These are phyloP conservation scores for Bradypus variegatus DNA, from an alignment of 2,797 vertebrate genomes.

Conservation along the genomic window DNA sequence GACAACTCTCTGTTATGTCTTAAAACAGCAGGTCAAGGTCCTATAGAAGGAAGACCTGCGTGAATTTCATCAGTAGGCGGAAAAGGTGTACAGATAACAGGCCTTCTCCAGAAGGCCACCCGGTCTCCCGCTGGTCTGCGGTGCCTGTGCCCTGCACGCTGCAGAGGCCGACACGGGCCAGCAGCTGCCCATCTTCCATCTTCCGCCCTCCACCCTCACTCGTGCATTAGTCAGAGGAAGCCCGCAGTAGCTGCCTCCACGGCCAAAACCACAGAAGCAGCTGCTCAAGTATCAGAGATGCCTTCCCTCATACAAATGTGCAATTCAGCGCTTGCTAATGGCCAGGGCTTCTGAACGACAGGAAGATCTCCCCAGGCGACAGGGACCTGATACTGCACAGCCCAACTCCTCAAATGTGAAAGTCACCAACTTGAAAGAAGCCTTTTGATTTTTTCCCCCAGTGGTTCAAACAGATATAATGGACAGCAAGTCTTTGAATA, in stretches of 20 bases:
- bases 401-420: slow-evolving; percentile 25
- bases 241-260: background rate
- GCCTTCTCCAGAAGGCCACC: background rate
- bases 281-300: background rate
- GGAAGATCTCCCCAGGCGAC: background rate
- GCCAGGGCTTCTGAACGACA: slow-evolving; percentile 13
- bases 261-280: background rate
- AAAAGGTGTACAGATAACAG: background rate
- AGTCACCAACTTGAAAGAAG: slow-evolving; percentile 54
- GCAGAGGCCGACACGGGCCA: background rate
- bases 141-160: accelerated
- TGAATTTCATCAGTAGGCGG: background rate
- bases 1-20: background rate
- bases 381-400: slow-evolving; percentile 7
- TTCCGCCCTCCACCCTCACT: background rate
- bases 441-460: slow-evolving; percentile 40
- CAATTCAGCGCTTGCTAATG: slow-evolving; percentile 37
- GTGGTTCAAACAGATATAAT: slow-evolving; percentile 37
- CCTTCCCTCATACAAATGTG: background rate
- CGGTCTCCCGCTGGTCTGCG: too few relatives aligned
- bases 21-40: background rate
- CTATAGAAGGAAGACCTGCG: background rate
- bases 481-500: slow-evolving; percentile 49
- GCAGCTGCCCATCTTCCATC: background rate
- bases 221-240: background rate